phyloP scores from a whole-genome alignment of 2,888 invertebrate species.

The Diadromus collaris region DNA sequence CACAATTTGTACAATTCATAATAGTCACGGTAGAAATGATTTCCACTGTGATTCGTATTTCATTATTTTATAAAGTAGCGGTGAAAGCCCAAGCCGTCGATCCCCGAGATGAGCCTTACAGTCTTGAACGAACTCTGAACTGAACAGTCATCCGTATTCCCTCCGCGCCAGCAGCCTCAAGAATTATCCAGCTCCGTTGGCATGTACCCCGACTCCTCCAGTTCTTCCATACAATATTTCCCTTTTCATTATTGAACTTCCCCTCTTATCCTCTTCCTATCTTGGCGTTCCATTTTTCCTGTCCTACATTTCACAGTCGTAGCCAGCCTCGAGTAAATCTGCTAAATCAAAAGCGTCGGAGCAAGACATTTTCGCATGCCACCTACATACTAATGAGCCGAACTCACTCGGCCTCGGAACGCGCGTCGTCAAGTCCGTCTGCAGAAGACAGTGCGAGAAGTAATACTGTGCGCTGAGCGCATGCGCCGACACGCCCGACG shows the following conservation, averaged over 20 bases:
- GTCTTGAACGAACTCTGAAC: slow-evolving; percentile 17
- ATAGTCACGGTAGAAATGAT: background rate
- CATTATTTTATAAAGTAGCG: background rate
- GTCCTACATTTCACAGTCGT: slow-evolving; percentile 20
- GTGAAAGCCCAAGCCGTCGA: background rate
- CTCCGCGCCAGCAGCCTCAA: slow-evolving; percentile 24
- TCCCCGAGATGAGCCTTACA: background rate
- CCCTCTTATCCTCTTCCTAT: slow-evolving; percentile 15
- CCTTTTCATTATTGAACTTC: slow-evolving; percentile 24
- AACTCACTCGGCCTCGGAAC: background rate
- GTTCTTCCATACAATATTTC: slow-evolving; percentile 29
- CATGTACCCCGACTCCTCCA: slow-evolving; percentile 6
- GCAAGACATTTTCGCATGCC: slow-evolving; percentile 73
- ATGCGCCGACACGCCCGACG: slow-evolving; percentile 52
- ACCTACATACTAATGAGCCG: slow-evolving; percentile 73
- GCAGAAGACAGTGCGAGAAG: slow-evolving; percentile 50
- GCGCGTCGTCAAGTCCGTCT: slow-evolving; percentile 17
- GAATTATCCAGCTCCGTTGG: slow-evolving; percentile 42
- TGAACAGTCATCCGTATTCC: slow-evolving; percentile 12
- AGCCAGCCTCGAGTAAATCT: slow-evolving; percentile 38
- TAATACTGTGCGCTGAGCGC: slow-evolving; percentile 44
- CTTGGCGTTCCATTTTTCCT: slow-evolving; percentile 25
- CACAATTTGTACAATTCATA: background rate
- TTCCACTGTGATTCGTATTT: background rate
- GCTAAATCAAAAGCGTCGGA: slow-evolving; percentile 77